Evolutionary conservation across 2,888 invertebrate genomes (phyloP).

Genomic region (Meandrusa payeni): DNA sequence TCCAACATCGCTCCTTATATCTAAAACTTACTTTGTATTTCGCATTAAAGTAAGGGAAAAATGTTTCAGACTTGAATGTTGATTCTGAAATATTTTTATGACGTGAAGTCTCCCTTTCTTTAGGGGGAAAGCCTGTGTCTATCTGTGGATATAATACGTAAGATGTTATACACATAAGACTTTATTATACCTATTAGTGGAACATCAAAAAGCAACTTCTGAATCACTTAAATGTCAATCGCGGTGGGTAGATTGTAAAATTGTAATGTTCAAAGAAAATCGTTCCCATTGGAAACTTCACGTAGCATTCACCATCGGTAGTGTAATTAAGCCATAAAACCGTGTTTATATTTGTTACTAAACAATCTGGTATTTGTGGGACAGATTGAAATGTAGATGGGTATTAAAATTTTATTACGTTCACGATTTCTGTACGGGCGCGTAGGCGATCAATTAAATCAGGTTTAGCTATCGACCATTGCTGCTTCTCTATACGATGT

Average conservation of each 20-base stretch:
- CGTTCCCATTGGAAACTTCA: conserved; percentile 19
- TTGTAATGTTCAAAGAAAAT: conserved; percentile 9
- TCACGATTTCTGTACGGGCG: conserved; percentile 30
- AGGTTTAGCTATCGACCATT: conserved; percentile 26
- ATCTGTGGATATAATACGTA: too few relatives aligned
- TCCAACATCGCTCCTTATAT: too few relatives aligned
- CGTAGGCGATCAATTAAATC: conserved; percentile 29
- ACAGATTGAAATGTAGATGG: conserved; percentile 36
- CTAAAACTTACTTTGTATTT: too few relatives aligned
- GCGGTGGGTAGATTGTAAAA: conserved; percentile 10
- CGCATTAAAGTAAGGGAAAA: too few relatives aligned
- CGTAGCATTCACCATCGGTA: conserved; percentile 13
- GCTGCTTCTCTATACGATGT: conserved; percentile 24
- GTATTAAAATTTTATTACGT: conserved; percentile 37
- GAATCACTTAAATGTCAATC: conserved; percentile 7
- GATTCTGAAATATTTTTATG: too few relatives aligned
- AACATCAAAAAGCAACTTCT: conserved; percentile 9
- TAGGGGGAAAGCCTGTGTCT: too few relatives aligned
- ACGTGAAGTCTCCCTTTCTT: too few relatives aligned
- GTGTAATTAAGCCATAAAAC: conserved; percentile 30
- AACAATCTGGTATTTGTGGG: conserved; percentile 30
- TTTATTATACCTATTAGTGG: background rate
- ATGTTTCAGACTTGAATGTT: too few relatives aligned
- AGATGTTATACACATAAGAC: too few relatives aligned
- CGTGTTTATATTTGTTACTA: conserved; percentile 28